Percentiles rank a stretch among this genome's conserved stretches.
These are phyloP conservation scores for Tetragonisca angustula DNA, from an alignment of 2,888 invertebrate species.

Conservation along the genomic window DNA sequence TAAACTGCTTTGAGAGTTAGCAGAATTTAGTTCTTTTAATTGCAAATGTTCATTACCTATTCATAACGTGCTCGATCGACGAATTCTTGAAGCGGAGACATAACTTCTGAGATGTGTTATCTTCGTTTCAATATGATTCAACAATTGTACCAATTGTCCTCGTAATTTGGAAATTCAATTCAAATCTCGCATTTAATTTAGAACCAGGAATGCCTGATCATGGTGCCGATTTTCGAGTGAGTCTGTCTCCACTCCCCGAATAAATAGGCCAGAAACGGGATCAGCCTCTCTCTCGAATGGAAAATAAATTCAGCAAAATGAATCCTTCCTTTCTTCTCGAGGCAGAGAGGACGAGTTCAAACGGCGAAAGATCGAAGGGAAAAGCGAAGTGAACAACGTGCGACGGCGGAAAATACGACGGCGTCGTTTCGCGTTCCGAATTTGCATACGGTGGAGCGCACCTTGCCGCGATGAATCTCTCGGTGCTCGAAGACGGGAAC, in stretches of 20 bases:
- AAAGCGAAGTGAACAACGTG: background rate
- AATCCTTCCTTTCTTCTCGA: background rate
- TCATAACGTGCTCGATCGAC: background rate
- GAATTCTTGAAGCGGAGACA: background rate
- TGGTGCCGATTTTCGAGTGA: background rate
- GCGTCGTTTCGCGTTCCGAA: background rate
- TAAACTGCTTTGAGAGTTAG: no score
- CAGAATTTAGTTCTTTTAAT: no score
- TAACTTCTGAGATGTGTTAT: background rate
- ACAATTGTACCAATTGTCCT: no score
- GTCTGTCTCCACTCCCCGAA: background rate
- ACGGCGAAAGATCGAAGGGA: background rate
- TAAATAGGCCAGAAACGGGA: no score
- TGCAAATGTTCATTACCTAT: background rate
- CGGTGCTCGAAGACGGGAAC: constrained; percentile 30
- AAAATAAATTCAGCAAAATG: background rate
- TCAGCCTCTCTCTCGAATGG: background rate
- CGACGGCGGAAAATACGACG: background rate
- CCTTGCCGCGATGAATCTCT: background rate
- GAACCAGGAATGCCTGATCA: no score
- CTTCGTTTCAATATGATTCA: no score
- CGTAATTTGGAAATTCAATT: no score
- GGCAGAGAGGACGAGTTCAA: no score
- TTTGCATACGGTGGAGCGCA: constrained; percentile 14
- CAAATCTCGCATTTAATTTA: no score